phyloP scores from a whole-genome alignment of 2,888 invertebrate species.

The Mechanitis messenoides region DNA sequence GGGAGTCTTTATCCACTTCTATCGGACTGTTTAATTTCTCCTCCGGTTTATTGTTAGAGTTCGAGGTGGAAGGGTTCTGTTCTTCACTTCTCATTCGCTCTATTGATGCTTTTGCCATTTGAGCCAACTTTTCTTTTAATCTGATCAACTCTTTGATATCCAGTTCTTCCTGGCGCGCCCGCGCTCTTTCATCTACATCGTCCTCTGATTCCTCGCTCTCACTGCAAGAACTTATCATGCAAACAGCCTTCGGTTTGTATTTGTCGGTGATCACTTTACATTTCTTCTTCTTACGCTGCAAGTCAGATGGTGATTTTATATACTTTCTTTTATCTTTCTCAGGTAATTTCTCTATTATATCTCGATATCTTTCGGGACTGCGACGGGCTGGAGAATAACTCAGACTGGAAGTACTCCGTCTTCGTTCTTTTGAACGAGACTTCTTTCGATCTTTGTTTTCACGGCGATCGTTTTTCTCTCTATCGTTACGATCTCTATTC shows the following conservation, averaged over 20 bases:
- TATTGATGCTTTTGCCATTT: slow-evolving; percentile 80
- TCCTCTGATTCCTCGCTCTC: slow-evolving; percentile 77
- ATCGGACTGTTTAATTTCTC: slow-evolving; percentile 33
- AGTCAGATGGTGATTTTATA: slow-evolving; percentile 61
- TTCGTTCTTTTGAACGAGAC: slow-evolving; percentile 53
- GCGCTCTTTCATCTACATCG: slow-evolving; percentile 70
- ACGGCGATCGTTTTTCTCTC: slow-evolving; percentile 37
- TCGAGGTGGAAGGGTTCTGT: slow-evolving; percentile 47
- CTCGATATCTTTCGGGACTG: slow-evolving; percentile 82
- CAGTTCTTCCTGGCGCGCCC: slow-evolving; percentile 74
- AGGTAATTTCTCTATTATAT: slow-evolving; percentile 77
- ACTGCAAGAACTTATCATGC: slow-evolving; percentile 77
- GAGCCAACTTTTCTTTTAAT: slow-evolving; percentile 80
- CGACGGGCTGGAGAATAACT: slow-evolving; percentile 83
- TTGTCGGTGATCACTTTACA: slow-evolving; percentile 36
- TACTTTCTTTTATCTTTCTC: slow-evolving; percentile 75
- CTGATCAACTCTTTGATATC: slow-evolving; percentile 80
- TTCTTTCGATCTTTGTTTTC: slow-evolving; percentile 44
- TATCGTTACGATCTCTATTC: slow-evolving; percentile 33
- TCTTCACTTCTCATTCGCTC: slow-evolving; percentile 46
- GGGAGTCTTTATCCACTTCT: slow-evolving; percentile 19
- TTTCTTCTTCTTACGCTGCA: slow-evolving; percentile 53
- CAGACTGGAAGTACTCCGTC: slow-evolving; percentile 74
- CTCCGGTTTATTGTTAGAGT: slow-evolving; percentile 26
- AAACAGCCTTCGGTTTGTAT: slow-evolving; percentile 66